Conservation (phyloP, 2,797 vertebrate genomes). For the Knipowitschia caucasica region DNA sequence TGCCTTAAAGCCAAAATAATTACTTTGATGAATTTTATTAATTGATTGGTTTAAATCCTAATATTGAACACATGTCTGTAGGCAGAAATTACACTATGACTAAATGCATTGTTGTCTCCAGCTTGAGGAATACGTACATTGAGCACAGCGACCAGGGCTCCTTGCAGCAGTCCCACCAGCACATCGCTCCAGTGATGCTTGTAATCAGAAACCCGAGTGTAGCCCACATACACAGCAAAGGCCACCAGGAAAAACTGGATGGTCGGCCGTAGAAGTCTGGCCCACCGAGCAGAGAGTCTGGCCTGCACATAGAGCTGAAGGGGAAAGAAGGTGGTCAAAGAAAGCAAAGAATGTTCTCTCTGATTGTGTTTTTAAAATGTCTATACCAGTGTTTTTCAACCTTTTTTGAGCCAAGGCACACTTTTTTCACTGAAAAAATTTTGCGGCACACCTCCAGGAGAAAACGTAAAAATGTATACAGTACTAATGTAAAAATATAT, state of each 20-base stretch:
- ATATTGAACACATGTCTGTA: too few relatives aligned
- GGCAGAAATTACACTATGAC: too few relatives aligned
- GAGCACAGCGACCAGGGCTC: constrained; percentile 83
- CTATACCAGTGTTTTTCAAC: too few relatives aligned
- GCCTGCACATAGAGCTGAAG: constrained; percentile 88
- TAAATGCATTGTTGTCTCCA: background rate
- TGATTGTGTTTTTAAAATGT: too few relatives aligned
- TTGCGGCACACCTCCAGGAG: too few relatives aligned
- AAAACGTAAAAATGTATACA: too few relatives aligned
- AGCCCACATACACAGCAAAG: constrained; percentile 90
- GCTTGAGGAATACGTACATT: constrained; percentile 75
- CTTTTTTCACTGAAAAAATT: too few relatives aligned
- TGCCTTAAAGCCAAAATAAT: constrained; percentile 10
- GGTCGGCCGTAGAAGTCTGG: constrained; percentile 85
- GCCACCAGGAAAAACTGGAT: constrained; percentile 89
- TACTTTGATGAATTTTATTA: background rate
- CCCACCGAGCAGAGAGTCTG: constrained; percentile 83
- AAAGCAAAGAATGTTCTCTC: too few relatives aligned
- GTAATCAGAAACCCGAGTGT: constrained; percentile 89
- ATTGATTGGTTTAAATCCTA: background rate
- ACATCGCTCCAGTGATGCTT: constrained; percentile 96
- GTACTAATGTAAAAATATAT: too few relatives aligned
- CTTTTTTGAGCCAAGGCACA: too few relatives aligned
- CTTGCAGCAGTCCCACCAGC: constrained; percentile 86
- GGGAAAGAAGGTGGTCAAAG: background rate